Conservation (phyloP, 2,888 invertebrate species). For the Neocrepidodera transversa region DNA sequence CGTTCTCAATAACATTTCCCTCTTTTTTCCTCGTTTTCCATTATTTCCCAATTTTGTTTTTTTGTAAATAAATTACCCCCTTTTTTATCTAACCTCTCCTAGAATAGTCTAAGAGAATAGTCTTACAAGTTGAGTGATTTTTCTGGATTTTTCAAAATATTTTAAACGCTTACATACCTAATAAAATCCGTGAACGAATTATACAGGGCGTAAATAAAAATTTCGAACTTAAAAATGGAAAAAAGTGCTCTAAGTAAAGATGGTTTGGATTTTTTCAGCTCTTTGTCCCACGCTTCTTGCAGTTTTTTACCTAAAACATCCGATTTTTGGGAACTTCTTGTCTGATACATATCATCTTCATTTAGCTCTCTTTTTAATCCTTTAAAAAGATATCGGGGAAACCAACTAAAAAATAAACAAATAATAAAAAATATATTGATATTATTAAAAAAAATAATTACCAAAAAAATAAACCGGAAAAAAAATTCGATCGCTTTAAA, state of each 20-base stretch:
- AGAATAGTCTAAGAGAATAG: too few species aligned
- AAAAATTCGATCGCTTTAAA: conserved; percentile 22
- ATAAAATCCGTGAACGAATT: conserved; percentile 35
- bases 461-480: conserved; percentile 37
- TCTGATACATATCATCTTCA: conserved; percentile 60
- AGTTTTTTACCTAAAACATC: conserved; percentile 56
- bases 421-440: background rate
- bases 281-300: conserved; percentile 52
- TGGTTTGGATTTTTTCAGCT: conserved; percentile 42
- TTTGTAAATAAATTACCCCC: too few species aligned
- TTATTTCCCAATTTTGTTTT: too few species aligned
- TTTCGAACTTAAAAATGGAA: conserved; percentile 46
- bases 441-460: conserved; percentile 23
- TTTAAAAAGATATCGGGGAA: conserved; percentile 60
- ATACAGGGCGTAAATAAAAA: conserved; percentile 38
- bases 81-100: too few species aligned
- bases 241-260: conserved; percentile 49
- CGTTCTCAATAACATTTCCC: too few species aligned
- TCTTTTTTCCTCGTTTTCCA: too few species aligned
- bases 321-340: conserved; percentile 23
- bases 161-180: conserved; percentile 15
- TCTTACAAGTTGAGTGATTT: too few species aligned
- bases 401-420: conserved; percentile 58
- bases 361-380: conserved; percentile 61
- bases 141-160: too few species aligned